phyloP scores from a whole-genome alignment of 2,113 vertebrate species.

The Micronisus gabar region DNA sequence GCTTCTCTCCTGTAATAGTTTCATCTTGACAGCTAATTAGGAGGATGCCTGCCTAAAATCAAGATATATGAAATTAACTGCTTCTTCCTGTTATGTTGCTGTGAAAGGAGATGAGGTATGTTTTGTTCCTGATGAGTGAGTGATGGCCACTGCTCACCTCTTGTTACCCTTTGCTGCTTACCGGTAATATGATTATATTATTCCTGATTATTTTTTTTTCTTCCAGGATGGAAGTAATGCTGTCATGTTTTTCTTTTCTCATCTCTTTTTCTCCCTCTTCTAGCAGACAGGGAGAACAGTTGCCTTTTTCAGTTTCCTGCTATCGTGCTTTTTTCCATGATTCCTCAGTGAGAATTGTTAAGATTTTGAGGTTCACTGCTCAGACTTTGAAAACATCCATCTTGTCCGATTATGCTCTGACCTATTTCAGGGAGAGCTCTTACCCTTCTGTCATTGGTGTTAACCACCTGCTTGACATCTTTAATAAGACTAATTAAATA shows the following conservation, averaged over 20 bases:
- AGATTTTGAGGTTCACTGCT: neutral
- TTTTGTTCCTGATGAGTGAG: neutral
- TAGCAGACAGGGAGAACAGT: neutral
- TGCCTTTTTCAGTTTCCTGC: neutral
- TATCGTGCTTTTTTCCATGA: neutral
- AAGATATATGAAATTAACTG: neutral
- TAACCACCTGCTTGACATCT: neutral
- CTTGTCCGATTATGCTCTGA: neutral
- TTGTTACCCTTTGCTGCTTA: neutral
- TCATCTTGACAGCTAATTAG: neutral
- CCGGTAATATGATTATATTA: neutral
- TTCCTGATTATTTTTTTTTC: neutral
- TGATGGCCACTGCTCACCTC: neutral
- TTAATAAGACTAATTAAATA: neutral
- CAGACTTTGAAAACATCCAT: neutral
- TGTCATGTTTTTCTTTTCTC: neutral
- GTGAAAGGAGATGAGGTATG: neutral
- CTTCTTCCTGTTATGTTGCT: neutral
- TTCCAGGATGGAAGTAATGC: neutral
- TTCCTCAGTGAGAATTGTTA: neutral
- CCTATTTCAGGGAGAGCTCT: neutral
- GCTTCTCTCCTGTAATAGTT: neutral
- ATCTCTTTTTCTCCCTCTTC: neutral
- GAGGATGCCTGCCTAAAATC: neutral
- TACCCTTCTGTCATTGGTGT: neutral